These are phyloP conservation scores for Aselliscus stoliczkanus DNA, from an alignment of 2,797 vertebrate genomes.

Conservation along the genomic window DNA sequence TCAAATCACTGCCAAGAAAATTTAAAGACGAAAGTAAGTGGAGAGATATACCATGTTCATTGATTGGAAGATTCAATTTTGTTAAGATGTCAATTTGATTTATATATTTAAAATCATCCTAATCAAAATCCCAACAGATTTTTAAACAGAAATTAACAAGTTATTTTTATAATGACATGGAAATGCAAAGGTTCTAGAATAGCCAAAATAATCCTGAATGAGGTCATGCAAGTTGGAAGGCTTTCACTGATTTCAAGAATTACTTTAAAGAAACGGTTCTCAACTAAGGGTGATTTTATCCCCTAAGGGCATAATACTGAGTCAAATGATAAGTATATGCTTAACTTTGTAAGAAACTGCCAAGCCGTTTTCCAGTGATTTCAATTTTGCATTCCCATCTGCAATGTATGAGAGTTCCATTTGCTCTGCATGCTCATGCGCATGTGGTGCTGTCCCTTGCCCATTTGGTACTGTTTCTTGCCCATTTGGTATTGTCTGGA, in stretches of 20 bases:
- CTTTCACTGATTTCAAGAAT: background rate
- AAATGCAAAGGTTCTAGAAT: background rate
- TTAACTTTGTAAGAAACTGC: too few species aligned
- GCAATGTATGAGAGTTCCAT: too few species aligned
- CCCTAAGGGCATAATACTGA: background rate
- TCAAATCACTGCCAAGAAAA: background rate
- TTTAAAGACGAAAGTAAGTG: background rate
- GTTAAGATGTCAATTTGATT: background rate
- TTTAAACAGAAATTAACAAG: background rate
- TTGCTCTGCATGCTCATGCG: too few species aligned
- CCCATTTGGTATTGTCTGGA: background rate
- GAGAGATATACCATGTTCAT: background rate
- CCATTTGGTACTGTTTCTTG: too few species aligned
- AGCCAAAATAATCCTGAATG: background rate
- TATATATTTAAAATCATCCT: background rate
- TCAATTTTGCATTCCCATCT: too few species aligned
- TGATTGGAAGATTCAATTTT: background rate
- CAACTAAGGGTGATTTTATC: background rate
- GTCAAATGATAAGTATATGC: too few species aligned
- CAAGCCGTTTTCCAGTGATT: too few species aligned
- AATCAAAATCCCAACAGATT: background rate
- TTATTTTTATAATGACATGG: background rate
- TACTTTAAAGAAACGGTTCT: background rate
- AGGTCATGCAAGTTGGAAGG: background rate
- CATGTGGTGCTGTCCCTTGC: too few species aligned